A percentile compares a stretch with the other conserved stretches of the same genome.
Evolutionary conservation across 2,113 vertebrate species (phyloP).

Genomic region (Austrofundulus limnaeus): DNA sequence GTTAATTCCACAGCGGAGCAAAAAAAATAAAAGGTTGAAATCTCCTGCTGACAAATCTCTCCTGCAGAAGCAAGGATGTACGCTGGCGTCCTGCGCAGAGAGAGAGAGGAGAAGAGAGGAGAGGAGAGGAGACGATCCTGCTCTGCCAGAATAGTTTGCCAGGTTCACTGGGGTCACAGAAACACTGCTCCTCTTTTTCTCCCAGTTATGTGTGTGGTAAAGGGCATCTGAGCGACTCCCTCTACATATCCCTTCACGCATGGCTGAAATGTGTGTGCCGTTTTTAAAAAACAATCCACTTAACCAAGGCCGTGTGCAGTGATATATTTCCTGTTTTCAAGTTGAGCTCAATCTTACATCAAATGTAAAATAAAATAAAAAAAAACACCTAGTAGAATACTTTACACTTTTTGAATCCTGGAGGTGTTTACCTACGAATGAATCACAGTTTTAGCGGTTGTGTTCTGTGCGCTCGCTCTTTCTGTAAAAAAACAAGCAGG

Average conservation of each 20-base stretch:
- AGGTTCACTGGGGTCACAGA: constrained; percentile 60
- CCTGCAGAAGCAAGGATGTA: constrained; percentile 65
- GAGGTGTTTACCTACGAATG: constrained; percentile 21
- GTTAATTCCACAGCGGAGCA: constrained; percentile 58
- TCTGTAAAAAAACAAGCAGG: constrained; percentile 59
- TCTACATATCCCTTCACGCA: constrained; percentile 43
- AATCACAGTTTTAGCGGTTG: constrained; percentile 41
- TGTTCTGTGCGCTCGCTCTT: constrained; percentile 30
- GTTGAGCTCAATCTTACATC: background rate
- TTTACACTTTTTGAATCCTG: constrained; percentile 26
- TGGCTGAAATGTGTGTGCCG: constrained; percentile 50
- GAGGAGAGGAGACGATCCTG: constrained; percentile 31
- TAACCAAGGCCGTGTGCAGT: constrained; percentile 21
- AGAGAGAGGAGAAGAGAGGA: too few relatives aligned
- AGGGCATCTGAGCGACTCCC: constrained; percentile 26
- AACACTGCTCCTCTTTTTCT: constrained; percentile 59
- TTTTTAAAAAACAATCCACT: constrained; percentile 36
- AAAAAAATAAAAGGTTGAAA: constrained; percentile 57
- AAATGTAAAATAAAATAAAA: background rate
- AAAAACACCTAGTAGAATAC: constrained; percentile 6
- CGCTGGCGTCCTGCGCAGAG: constrained; percentile 30
- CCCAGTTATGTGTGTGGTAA: constrained; percentile 39
- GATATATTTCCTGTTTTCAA: background rate
- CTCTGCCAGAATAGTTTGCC: constrained; percentile 59
- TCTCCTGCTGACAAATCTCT: constrained; percentile 66